phyloP scores from a whole-genome alignment of 2,888 invertebrate genomes.

The Tetramorium bicarinatum region DNA sequence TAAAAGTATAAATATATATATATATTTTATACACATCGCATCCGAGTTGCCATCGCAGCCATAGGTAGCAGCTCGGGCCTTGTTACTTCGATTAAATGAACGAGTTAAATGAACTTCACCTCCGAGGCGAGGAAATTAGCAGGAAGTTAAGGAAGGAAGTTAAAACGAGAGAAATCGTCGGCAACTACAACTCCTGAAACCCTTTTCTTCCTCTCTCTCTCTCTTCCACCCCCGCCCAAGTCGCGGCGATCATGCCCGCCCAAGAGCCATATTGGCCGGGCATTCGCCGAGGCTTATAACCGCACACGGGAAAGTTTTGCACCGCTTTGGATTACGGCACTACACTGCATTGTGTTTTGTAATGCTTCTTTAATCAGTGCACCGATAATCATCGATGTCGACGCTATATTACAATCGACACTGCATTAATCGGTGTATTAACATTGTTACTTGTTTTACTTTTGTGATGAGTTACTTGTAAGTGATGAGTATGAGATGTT shows the following conservation, averaged over 20 bases:
- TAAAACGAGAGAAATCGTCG: neutral
- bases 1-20: constrained; percentile 70
- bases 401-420: neutral
- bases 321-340: constrained; percentile 24
- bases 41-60: constrained; percentile 83
- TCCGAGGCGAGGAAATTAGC: neutral
- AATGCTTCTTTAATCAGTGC: constrained; percentile 19
- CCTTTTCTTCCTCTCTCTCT: neutral
- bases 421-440: constrained; percentile 1
- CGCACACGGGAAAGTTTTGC: constrained; percentile 16
- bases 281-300: constrained; percentile 37
- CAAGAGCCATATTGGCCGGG: constrained; percentile 81
- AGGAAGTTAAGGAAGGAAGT: neutral
- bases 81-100: constrained; percentile 74
- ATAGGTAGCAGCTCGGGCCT: constrained; percentile 83
- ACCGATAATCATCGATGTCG: neutral
- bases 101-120: constrained; percentile 9
- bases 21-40: constrained; percentile 84
- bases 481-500: neutral
- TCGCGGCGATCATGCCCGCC: constrained; percentile 71
- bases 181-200: neutral
- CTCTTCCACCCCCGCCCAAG: neutral
- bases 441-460: neutral
- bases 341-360: neutral
- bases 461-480: too few relatives aligned